A percentile compares a stretch with the other conserved stretches of the same genome.
Evolutionary conservation across 2,113 vertebrate species (phyloP).

Genomic region (Pavo muticus): DNA sequence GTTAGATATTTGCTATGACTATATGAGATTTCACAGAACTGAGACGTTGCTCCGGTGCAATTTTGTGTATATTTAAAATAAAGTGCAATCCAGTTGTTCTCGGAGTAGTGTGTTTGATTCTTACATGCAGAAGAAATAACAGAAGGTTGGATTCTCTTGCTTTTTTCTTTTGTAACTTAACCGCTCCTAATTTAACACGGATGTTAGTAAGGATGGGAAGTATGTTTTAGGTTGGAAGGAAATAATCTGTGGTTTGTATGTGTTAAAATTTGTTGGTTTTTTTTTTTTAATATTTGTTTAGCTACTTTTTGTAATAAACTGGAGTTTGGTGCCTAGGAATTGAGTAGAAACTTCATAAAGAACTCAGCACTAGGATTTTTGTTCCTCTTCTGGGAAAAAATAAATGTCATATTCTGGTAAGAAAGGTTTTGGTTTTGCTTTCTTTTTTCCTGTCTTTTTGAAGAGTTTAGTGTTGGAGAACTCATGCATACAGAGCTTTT

Average conservation of each 20-base stretch:
- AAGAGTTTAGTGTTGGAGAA: not conserved
- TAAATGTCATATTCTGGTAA: not conserved
- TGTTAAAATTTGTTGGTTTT: not conserved
- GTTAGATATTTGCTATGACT: not conserved
- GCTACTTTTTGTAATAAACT: not conserved
- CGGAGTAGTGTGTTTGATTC: not conserved
- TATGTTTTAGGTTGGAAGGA: not conserved
- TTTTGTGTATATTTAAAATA: slow-evolving; percentile 1
- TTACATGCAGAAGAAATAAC: not conserved
- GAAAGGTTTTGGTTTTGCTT: not conserved
- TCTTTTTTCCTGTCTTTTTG: not conserved
- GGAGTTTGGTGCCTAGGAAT: not conserved
- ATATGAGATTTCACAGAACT: not conserved
- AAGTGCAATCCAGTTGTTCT: not conserved
- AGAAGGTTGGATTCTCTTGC: not conserved
- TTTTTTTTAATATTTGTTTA: not conserved
- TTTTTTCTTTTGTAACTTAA: not conserved
- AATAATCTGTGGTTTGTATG: not conserved
- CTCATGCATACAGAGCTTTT: not conserved
- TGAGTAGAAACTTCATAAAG: not conserved
- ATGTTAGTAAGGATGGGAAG: not conserved
- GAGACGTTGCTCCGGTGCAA: not conserved
- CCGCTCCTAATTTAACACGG: not conserved
- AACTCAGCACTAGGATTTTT: not conserved
- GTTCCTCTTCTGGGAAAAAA: not conserved